Evolutionary conservation across 64 coral and sea anemone species (phyloP).

Genomic region (Porites australiensis): DNA sequence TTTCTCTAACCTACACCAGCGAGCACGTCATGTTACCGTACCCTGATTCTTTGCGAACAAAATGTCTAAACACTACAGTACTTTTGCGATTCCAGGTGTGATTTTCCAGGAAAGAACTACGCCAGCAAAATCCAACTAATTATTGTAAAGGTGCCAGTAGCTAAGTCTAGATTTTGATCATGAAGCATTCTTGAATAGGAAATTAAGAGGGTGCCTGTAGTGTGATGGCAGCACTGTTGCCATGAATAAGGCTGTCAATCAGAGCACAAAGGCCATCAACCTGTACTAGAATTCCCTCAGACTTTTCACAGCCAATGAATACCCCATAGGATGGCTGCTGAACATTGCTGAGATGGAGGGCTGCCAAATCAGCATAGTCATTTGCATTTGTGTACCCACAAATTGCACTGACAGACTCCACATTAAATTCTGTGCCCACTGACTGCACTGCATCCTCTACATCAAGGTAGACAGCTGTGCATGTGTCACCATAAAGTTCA

Average conservation of each 20-base stretch:
- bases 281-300: conserved; percentile 7
- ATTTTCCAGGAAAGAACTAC: too few species aligned
- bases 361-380: not conserved
- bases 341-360: not conserved
- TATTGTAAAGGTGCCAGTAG: not conserved
- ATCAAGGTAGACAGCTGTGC: too few species aligned
- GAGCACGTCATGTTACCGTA: not conserved
- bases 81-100: too few species aligned
- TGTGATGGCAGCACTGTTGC: not conserved
- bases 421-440: too few species aligned
- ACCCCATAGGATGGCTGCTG: not conserved
- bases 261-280: not conserved
- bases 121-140: too few species aligned
- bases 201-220: not conserved
- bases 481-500: too few species aligned
- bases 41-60: not conserved
- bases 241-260: conserved; percentile 4
- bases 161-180: not conserved
- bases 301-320: conserved; percentile 2
- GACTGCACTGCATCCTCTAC: too few species aligned
- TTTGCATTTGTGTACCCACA: too few species aligned
- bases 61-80: conserved; percentile 30
- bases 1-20: not conserved
- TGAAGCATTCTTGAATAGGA: not conserved
- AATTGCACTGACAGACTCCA: too few species aligned